Base-by-base conservation (phyloP, 2,888 invertebrate genomes). In the Petrolisthes manimaculis region DNA sequence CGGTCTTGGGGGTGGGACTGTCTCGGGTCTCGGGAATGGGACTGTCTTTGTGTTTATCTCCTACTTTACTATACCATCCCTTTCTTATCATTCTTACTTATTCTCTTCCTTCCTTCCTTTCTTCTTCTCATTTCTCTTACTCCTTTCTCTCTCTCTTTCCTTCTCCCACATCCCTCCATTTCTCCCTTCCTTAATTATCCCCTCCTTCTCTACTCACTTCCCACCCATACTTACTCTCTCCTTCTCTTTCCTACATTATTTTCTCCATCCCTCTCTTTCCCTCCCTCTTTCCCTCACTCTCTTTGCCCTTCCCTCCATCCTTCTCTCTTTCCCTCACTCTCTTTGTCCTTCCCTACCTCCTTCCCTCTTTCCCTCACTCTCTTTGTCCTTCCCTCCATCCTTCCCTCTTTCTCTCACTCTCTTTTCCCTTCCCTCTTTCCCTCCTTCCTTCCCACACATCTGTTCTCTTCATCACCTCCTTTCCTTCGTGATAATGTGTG, bases 401-500 rank as follows among this genome's bases (percentile, higher is more conserved):
- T 54, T 79, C 54, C 79, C 54, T 54, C 79, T 54, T 54, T 54
- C 54, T 54, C 6, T 18, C 54, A 21, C 51, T 6, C 79, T 54
- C 79, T 18, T 54, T 21, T 79, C 80, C 79, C 80, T 61, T 5
- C n/a, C 80, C 24, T 21, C 80, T 24, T 56, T 79, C 14, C 79
- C n/a, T 56, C 24, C 80, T 56, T 56, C 21, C 74, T 37, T 56
- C 56, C 21, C n/a, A 56, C 21, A 18, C 74, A 8, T n/a, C 74
- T 21, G 14, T 9, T 14, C 24, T 56, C 54, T 56, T 24, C 80
- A 37, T 21, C 54, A 54, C 4, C 21, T 61, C 9, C 24, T 80
- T 24, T 5, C 61, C 55, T 8, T 24, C 71, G 1, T 71, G 75
- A 75, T 6, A 37, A 37, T 75, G 5, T 75, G 37, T 75, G 2